Conservation (phyloP, 2,113 vertebrate species). For the Pica pica region DNA sequence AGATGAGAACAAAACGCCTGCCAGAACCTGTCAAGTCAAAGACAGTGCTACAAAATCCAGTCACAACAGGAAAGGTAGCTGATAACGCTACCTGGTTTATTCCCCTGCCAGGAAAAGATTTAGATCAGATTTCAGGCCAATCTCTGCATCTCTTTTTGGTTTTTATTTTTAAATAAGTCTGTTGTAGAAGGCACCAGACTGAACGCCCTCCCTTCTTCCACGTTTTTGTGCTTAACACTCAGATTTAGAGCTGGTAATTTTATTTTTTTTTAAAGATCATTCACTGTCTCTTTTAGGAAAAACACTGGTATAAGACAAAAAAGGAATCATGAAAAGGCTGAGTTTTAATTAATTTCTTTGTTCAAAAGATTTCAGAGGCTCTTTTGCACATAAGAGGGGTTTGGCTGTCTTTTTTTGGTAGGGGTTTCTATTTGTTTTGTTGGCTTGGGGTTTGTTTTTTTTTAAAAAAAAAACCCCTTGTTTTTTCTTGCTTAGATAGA, state of each 20-base stretch:
- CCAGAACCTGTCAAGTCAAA: neutral
- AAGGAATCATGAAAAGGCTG: neutral
- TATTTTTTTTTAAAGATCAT: neutral
- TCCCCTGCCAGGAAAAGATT: neutral
- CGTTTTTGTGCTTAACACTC: neutral
- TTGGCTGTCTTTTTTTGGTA: too few species aligned
- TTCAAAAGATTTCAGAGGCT: neutral
- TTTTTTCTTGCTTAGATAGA: neutral
- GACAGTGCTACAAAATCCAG: neutral
- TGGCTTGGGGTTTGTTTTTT: accelerated
- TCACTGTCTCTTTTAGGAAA: neutral
- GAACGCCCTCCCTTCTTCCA: neutral
- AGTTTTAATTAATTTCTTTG: neutral
- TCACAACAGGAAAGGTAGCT: neutral
- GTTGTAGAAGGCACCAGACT: neutral
- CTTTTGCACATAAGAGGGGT: neutral
- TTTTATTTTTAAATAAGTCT: neutral
- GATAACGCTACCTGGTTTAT: neutral
- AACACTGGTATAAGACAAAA: neutral
- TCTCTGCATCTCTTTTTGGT: neutral
- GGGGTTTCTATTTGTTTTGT: too few species aligned
- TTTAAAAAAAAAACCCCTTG: neutral
- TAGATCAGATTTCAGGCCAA: neutral
- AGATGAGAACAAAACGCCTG: neutral
- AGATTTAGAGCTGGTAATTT: neutral